Evolutionary conservation across 2,113 vertebrate species (phyloP).

Genomic region (Gymnocephalus cernua): DNA sequence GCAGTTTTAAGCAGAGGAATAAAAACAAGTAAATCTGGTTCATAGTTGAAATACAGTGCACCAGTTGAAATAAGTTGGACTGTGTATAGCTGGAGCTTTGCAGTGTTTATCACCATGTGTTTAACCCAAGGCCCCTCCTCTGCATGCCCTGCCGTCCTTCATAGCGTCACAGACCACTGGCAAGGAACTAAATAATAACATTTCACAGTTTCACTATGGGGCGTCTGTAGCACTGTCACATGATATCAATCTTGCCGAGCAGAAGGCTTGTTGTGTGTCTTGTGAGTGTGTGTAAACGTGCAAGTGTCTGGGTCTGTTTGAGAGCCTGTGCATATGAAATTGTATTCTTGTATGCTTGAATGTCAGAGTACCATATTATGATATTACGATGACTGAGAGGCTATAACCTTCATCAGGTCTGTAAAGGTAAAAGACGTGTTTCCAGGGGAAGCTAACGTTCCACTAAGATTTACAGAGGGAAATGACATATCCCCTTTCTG

Average conservation of each 20-base stretch:
- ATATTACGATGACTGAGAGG: slow-evolving; percentile 71
- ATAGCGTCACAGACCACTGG: slow-evolving; percentile 75
- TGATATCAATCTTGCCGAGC: slow-evolving; percentile 74
- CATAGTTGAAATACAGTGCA: slow-evolving; percentile 27
- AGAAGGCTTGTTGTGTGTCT: slow-evolving; percentile 47
- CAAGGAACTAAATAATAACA: slow-evolving; percentile 83
- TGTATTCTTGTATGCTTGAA: slow-evolving; percentile 51
- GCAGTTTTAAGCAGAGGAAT: slow-evolving; percentile 19
- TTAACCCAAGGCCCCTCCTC: slow-evolving; percentile 64
- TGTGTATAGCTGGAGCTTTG: slow-evolving; percentile 30
- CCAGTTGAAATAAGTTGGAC: slow-evolving; percentile 38
- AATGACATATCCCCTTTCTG: slow-evolving; percentile 78
- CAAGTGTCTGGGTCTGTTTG: slow-evolving; percentile 15
- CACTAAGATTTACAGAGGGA: slow-evolving; percentile 75
- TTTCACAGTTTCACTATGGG: slow-evolving; percentile 82
- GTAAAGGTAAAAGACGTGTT: slow-evolving; percentile 83
- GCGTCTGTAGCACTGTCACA: slow-evolving; percentile 76
- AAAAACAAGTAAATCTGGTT: slow-evolving; percentile 43
- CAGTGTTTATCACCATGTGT: slow-evolving; percentile 60
- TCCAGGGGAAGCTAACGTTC: slow-evolving; percentile 70
- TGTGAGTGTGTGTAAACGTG: slow-evolving; percentile 16
- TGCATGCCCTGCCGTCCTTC: slow-evolving; percentile 74
- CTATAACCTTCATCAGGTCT: slow-evolving; percentile 76
- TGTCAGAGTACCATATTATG: slow-evolving; percentile 62
- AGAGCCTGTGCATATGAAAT: slow-evolving; percentile 48